These are phyloP conservation scores for Adelges cooleyi DNA, from an alignment of 1,140 invertebrate species.

Conservation along the genomic window DNA sequence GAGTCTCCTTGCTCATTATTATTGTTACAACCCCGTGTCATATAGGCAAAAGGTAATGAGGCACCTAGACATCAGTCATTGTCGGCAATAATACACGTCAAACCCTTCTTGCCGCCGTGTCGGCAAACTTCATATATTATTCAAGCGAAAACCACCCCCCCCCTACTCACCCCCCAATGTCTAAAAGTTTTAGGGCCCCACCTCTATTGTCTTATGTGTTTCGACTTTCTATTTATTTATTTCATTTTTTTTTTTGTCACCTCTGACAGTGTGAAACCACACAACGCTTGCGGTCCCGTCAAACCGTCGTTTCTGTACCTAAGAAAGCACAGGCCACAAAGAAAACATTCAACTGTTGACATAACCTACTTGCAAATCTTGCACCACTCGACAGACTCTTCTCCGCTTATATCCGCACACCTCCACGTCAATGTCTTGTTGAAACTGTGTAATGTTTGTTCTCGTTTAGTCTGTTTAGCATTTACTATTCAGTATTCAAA, in stretches of 20 bases:
- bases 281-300: neutral
- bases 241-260: no score
- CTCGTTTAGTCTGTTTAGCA: no score
- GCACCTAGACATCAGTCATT: constrained; percentile 21
- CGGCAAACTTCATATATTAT: constrained; percentile 22
- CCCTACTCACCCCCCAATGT: neutral
- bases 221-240: no score
- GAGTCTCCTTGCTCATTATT: constrained; percentile 9
- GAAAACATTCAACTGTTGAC: neutral
- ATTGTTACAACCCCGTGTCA: constrained; percentile 2
- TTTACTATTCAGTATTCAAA: no score
- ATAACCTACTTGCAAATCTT: neutral
- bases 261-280: no score
- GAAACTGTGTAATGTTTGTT: no score
- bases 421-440: no score
- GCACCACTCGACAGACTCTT: neutral
- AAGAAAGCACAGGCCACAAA: neutral
- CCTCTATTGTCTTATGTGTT: neutral
- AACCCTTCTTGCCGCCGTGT: neutral
- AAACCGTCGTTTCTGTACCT: neutral
- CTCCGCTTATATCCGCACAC: no score
- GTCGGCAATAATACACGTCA: constrained; percentile 24
- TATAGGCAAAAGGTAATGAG: neutral
- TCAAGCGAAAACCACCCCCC: neutral
- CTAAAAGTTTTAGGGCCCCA: neutral